A percentile compares a stretch with the other conserved stretches of the same genome.
Conservation (phyloP, 1,140 invertebrate species). For the Andricus grossulariae region DNA sequence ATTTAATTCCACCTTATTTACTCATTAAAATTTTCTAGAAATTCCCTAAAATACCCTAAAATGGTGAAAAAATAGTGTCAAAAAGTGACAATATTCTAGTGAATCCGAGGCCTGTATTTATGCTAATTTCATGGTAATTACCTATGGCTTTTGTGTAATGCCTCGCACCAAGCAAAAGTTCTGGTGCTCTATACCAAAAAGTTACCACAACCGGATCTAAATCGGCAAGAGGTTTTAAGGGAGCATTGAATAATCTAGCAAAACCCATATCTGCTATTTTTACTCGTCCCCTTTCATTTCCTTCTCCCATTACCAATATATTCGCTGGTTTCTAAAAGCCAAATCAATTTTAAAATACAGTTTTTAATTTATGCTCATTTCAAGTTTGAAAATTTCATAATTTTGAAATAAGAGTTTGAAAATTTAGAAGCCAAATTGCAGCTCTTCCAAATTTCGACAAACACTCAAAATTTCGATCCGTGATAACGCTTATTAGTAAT, state of each 20-base stretch:
- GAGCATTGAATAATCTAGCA: constrained; percentile 98
- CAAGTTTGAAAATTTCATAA: too few species aligned
- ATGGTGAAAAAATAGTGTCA: not conserved
- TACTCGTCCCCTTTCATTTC: constrained; percentile 95
- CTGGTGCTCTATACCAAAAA: constrained; percentile 99
- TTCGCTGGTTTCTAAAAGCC: constrained; percentile 95
- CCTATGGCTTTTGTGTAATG: constrained; percentile 99
- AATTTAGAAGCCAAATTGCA: too few species aligned
- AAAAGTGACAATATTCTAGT: too few species aligned
- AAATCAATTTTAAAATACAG: not conserved
- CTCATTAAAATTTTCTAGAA: too few species aligned
- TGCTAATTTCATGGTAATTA: constrained; percentile 67
- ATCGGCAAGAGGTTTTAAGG: constrained; percentile 97
- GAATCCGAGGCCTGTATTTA: too few species aligned
- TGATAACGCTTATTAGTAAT: not conserved
- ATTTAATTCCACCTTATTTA: too few species aligned
- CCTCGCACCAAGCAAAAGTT: constrained; percentile 95
- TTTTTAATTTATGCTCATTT: not conserved
- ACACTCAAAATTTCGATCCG: not conserved
- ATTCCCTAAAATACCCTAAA: too few species aligned
- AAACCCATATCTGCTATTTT: constrained; percentile 99
- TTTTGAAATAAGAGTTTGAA: too few species aligned
- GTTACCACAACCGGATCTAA: constrained; percentile 99
- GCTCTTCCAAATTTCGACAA: too few species aligned
- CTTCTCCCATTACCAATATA: constrained; percentile 99